Evolutionary conservation across 1,140 invertebrate genomes (phyloP).

Genomic region (Ips nitidus): DNA sequence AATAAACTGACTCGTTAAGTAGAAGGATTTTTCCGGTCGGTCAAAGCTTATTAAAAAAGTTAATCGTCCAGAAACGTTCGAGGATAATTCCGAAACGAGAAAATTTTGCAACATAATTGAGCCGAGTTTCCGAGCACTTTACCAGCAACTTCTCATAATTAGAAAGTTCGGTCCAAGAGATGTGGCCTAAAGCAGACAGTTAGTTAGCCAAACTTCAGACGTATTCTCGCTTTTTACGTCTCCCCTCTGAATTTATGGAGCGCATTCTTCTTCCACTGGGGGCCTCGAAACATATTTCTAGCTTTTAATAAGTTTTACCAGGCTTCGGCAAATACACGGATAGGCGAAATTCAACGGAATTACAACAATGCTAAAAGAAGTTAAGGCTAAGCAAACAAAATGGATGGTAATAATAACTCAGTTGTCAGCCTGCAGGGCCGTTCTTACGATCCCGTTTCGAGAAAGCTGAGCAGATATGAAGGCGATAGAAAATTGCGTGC

Average conservation of each 20-base stretch:
- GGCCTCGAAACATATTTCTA: background rate
- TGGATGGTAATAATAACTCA: background rate
- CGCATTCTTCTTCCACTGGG: background rate
- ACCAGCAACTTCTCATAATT: background rate
- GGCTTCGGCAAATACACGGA: background rate
- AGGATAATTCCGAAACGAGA: too few relatives aligned
- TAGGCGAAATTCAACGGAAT: background rate
- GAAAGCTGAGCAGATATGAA: background rate
- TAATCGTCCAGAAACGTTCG: too few relatives aligned
- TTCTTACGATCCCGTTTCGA: constrained; percentile 2
- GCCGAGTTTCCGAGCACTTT: background rate
- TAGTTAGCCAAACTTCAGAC: constrained; percentile 9
- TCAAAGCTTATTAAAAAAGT: too few relatives aligned
- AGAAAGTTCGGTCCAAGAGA: background rate
- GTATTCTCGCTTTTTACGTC: background rate
- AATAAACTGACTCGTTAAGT: too few relatives aligned
- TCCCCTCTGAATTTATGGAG: background rate
- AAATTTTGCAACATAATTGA: background rate
- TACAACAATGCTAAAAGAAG: background rate
- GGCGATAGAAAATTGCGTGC: background rate
- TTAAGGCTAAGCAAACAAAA: background rate
- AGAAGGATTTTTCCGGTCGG: too few relatives aligned
- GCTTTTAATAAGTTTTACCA: constrained; percentile 1
- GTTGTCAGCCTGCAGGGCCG: background rate
- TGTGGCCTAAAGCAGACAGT: constrained; percentile 11